These are phyloP conservation scores for Fregetta grallaria DNA, from an alignment of 2,113 vertebrate genomes.

Conservation along the genomic window DNA sequence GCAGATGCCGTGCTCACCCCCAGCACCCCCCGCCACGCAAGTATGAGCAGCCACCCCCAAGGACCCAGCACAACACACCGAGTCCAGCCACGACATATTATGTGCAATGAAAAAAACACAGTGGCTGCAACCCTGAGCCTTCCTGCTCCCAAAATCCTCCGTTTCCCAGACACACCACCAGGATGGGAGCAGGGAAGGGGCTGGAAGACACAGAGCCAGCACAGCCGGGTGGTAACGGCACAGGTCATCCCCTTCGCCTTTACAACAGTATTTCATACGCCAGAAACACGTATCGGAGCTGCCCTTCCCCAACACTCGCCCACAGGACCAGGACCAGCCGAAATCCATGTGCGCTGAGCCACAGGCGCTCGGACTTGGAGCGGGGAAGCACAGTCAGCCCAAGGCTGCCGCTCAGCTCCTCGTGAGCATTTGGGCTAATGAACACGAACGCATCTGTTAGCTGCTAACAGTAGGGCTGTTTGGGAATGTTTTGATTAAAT, in stretches of 20 bases:
- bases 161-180: not conserved
- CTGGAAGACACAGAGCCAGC: not conserved
- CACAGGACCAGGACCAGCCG: accelerated
- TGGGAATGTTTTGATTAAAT: constrained; percentile 11
- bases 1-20: not conserved
- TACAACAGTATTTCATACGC: accelerated
- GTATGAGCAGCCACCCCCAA: not conserved
- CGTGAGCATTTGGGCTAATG: not conserved
- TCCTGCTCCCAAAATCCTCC: not conserved
- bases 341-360: accelerated
- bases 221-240: accelerated
- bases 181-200: not conserved
- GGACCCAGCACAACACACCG: accelerated
- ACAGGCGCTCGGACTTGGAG: accelerated
- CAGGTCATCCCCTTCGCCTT: not conserved
- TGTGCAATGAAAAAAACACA: accelerated
- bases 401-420: not conserved
- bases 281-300: accelerated
- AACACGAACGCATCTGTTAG: not conserved
- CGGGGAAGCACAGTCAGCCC: not conserved
- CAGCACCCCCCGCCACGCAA: too few species aligned
- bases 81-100: accelerated
- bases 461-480: not conserved
- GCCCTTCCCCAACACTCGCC: not conserved
- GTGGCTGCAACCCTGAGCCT: not conserved